Evolutionary conservation across 2,797 vertebrate species (phyloP).

Genomic region (Bovichtus variegatus): DNA sequence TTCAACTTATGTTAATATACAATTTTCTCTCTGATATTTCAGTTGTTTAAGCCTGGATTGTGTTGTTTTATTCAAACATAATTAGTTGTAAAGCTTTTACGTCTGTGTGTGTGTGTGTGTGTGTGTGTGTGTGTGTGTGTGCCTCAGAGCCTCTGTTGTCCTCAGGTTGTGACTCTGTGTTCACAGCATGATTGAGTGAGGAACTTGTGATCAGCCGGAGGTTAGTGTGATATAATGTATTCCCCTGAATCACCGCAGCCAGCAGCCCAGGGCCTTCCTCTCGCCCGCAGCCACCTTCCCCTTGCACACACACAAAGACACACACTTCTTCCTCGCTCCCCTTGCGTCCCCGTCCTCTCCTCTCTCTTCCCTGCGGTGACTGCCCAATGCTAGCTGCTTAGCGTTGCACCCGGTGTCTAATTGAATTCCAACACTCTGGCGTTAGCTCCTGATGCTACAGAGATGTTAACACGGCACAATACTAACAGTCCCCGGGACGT

Average conservation of each 20-base stretch:
- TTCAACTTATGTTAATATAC: constrained; percentile 77
- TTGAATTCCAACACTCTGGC: constrained; percentile 76
- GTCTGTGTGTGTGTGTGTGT: constrained; percentile 40
- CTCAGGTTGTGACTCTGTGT: constrained; percentile 74
- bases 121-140: constrained; percentile 21
- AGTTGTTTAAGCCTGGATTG: constrained; percentile 70
- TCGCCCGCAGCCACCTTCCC: constrained; percentile 65
- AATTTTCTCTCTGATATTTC: constrained; percentile 63
- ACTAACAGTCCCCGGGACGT: constrained; percentile 78
- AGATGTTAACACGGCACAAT: constrained; percentile 83
- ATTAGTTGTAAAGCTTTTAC: constrained; percentile 71
- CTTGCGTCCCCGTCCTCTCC: constrained; percentile 43
- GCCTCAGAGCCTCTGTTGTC: constrained; percentile 71
- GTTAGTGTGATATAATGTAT: constrained; percentile 79
- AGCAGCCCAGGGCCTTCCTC: constrained; percentile 79
- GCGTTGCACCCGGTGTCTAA: constrained; percentile 78
- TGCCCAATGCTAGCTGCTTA: constrained; percentile 74
- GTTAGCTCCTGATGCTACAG: constrained; percentile 72
- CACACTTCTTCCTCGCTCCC: constrained; percentile 30
- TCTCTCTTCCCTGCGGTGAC: constrained; percentile 67
- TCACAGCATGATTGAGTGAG: constrained; percentile 74
- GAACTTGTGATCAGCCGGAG: constrained; percentile 72
- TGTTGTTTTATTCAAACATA: constrained; percentile 81
- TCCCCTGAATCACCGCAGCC: constrained; percentile 73
- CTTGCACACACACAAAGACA: constrained; percentile 15